These are phyloP conservation scores for Oryzaephilus surinamensis DNA, from an alignment of 1,140 invertebrate species.

Conservation along the genomic window DNA sequence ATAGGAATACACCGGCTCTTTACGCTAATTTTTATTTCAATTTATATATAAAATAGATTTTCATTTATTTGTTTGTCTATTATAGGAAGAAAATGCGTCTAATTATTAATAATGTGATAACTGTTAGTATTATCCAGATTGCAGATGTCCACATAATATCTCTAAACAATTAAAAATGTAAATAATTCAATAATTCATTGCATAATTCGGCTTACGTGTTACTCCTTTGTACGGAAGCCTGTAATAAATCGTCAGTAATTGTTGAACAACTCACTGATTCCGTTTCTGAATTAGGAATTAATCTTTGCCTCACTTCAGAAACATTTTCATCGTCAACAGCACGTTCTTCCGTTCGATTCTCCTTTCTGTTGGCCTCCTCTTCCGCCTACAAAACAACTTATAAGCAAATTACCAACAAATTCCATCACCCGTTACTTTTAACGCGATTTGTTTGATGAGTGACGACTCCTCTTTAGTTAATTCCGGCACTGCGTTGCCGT, in stretches of 20 bases:
- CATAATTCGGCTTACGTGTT: no score
- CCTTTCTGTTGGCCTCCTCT: conserved; percentile 23
- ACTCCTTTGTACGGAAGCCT: no score
- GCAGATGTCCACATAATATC: background rate
- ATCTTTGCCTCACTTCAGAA: conserved; percentile 9
- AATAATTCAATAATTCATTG: no score
- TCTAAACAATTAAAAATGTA: background rate
- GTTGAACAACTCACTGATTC: conserved; percentile 11
- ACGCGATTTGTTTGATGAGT: conserved; percentile 30
- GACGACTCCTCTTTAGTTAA: conserved; percentile 40
- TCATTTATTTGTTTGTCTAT: no score
- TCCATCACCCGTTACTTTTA: conserved; percentile 24
- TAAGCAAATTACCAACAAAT: conserved; percentile 1
- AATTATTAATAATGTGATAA: background rate
- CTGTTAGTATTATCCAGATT: no score
- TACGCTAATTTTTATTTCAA: no score
- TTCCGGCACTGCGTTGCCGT: conserved; percentile 25
- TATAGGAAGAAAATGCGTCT: background rate
- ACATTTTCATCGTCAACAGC: background rate
- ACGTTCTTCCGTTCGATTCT: conserved; percentile 2
- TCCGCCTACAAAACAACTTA: conserved; percentile 21
- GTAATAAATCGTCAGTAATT: background rate
- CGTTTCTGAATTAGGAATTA: conserved; percentile 4
- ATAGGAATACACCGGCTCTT: no score
- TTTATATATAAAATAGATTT: no score